phyloP scores from a whole-genome alignment of 2,797 vertebrate species.

The Sitta carolinensis region DNA sequence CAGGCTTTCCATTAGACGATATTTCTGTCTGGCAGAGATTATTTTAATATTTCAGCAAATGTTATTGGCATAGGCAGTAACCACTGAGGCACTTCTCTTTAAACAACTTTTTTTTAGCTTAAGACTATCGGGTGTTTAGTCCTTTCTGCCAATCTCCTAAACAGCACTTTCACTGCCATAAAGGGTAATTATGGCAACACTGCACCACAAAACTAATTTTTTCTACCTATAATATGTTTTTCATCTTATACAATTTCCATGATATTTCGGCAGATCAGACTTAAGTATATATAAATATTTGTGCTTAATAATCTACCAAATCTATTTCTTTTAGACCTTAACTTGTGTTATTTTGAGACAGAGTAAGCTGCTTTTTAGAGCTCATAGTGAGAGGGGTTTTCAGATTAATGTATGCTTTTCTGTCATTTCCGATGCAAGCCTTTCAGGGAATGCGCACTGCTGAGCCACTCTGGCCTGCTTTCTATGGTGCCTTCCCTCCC shows the following conservation, averaged over 20 bases:
- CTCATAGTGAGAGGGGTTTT: not conserved
- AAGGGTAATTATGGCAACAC: slow-evolving; percentile 19
- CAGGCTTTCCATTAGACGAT: not conserved
- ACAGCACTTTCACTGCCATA: not conserved
- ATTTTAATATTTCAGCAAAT: not conserved
- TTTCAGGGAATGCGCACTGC: not conserved
- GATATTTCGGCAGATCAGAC: slow-evolving; percentile 56
- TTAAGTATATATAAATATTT: slow-evolving; percentile 68
- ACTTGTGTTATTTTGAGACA: slow-evolving; percentile 56
- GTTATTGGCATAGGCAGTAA: not conserved
- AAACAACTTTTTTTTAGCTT: not conserved
- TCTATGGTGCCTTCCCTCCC: not conserved
- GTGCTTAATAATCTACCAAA: slow-evolving; percentile 61
- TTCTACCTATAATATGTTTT: slow-evolving; percentile 26
- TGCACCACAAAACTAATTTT: slow-evolving; percentile 41
- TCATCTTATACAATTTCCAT: slow-evolving; percentile 36
- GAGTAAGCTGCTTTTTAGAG: slow-evolving; percentile 44
- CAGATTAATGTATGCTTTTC: slow-evolving; percentile 36
- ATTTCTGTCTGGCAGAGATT: not conserved
- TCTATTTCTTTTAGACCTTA: slow-evolving; percentile 55
- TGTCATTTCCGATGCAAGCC: not conserved
- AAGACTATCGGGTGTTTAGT: not conserved
- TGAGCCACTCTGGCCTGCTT: not conserved
- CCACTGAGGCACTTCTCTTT: not conserved
- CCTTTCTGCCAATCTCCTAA: not conserved